These are phyloP conservation scores for Melanargia galathea DNA, from an alignment of 2,888 invertebrate species.

Conservation along the genomic window DNA sequence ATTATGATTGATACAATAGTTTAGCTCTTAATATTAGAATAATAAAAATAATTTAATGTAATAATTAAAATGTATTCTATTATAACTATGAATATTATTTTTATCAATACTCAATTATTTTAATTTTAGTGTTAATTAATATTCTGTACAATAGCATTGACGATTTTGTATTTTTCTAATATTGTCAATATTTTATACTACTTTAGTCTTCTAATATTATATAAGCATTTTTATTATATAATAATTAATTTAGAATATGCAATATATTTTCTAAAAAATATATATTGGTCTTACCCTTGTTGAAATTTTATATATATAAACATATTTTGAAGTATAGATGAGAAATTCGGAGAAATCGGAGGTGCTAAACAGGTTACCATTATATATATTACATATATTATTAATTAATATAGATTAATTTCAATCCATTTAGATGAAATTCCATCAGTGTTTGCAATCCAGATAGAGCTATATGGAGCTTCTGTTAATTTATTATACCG, in stretches of 20 bases:
- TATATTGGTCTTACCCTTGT: conserved; percentile 9
- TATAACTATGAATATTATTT: conserved; percentile 33
- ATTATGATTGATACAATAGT: conserved; percentile 2
- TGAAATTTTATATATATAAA: not conserved
- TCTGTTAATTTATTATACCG: not conserved
- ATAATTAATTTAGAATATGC: conserved; percentile 6
- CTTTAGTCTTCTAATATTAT: conserved; percentile 49
- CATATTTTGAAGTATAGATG: not conserved
- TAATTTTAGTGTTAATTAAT: conserved; percentile 39
- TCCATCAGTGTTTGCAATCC: not conserved
- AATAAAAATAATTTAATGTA: conserved; percentile 34
- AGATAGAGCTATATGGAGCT: not conserved
- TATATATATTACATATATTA: conserved; percentile 22
- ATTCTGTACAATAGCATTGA: conserved; percentile 41
- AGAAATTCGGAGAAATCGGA: conserved; percentile 52
- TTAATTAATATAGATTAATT: not conserved
- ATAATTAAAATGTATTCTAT: conserved; percentile 30
- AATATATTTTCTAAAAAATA: conserved; percentile 14
- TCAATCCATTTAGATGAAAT: not conserved
- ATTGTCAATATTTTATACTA: conserved; percentile 33
- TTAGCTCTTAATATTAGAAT: conserved; percentile 15
- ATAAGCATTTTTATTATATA: conserved; percentile 27
- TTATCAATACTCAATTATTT: conserved; percentile 48
- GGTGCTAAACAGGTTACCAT: conserved; percentile 76
- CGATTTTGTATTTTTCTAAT: conserved; percentile 49